A percentile compares a stretch with the other conserved stretches of the same genome.
These are phyloP conservation scores for Ciconia stormi DNA, from an alignment of 2,113 vertebrate species.

Conservation along the genomic window DNA sequence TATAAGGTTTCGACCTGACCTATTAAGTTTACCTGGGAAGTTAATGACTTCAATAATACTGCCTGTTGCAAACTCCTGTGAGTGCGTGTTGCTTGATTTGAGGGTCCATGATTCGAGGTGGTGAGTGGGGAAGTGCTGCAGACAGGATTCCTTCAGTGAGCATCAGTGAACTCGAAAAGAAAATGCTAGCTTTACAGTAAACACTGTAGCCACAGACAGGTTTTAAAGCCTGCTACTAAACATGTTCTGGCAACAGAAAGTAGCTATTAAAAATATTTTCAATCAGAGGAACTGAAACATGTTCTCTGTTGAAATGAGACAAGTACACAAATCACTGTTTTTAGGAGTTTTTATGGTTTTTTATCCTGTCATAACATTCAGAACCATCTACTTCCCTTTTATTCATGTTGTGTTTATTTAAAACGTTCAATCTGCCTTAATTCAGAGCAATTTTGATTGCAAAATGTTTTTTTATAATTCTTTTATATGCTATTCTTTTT, in stretches of 20 bases:
- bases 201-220: neutral
- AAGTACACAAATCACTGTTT: neutral
- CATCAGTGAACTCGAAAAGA: neutral
- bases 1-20: neutral
- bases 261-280: constrained; percentile 31
- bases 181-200: neutral
- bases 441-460: constrained; percentile 40
- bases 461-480: constrained; percentile 22
- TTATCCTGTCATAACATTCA: neutral
- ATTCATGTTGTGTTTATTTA: constrained; percentile 43
- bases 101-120: fast-evolving
- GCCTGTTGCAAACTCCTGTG: neutral
- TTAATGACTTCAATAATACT: neutral
- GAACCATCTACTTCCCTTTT: constrained; percentile 1
- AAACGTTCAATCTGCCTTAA: constrained; percentile 56
- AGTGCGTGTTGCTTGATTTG: neutral
- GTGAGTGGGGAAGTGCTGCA: neutral
- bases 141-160: neutral
- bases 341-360: neutral
- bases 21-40: neutral
- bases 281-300: neutral
- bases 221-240: constrained; percentile 9
- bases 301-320: constrained; percentile 22
- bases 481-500: constrained; percentile 21
- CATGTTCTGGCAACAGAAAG: neutral